A percentile compares a stretch with the other conserved stretches of the same genome.
phyloP scores from a whole-genome alignment of 2,888 invertebrate species.

The Netelia virgata region DNA sequence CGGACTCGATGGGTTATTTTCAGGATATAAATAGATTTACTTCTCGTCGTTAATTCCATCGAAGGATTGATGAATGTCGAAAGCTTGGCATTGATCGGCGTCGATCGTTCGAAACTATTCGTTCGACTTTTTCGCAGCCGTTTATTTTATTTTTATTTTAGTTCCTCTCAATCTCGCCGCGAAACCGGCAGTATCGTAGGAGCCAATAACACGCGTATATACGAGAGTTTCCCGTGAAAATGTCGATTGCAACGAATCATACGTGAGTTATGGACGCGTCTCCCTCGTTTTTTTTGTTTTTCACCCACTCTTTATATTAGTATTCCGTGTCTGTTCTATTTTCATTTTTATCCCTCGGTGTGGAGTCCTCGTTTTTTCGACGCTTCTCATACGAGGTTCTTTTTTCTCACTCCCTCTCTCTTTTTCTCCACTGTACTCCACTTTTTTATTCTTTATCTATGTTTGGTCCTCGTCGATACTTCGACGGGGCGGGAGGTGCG shows the following conservation, averaged over 20 bases:
- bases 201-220: not conserved
- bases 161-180: not conserved
- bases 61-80: slow-evolving; percentile 29
- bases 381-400: not conserved
- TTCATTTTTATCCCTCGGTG: not conserved
- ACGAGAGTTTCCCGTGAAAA: slow-evolving; percentile 7
- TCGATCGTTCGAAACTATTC: slow-evolving; percentile 45
- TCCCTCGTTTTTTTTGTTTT: slow-evolving; percentile 1
- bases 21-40: not conserved
- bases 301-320: not conserved
- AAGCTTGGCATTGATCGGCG: slow-evolving; percentile 40
- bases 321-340: not conserved
- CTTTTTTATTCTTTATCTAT: slow-evolving; percentile 1
- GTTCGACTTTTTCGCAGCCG: slow-evolving; percentile 10
- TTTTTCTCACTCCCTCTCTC: too few species aligned
- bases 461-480: slow-evolving; percentile 11
- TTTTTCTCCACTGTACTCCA: not conserved
- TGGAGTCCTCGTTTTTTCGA: slow-evolving; percentile 7
- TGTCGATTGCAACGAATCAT: slow-evolving; percentile 15
- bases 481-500: slow-evolving; percentile 21
- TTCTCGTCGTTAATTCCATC: slow-evolving; percentile 13
- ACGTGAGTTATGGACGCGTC: not conserved
- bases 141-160: not conserved
- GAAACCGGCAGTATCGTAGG: not conserved
- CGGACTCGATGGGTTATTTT: too few species aligned